These are phyloP conservation scores for Decapterus maruadsi DNA, from an alignment of 2,797 vertebrate genomes.

Conservation along the genomic window DNA sequence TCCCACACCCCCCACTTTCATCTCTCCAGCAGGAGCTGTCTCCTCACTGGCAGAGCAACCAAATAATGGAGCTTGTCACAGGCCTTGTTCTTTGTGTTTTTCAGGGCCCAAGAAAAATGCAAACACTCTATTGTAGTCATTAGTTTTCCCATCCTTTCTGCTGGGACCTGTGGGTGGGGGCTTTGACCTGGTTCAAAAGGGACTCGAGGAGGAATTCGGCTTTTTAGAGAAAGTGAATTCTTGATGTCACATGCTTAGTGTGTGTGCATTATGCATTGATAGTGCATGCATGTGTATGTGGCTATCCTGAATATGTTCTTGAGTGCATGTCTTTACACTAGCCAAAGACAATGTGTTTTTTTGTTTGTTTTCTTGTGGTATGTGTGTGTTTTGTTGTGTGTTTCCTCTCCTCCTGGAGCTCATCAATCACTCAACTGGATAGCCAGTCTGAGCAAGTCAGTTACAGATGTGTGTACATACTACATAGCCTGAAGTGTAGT, in stretches of 20 bases:
- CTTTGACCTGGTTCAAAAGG: conserved; percentile 92
- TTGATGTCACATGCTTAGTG: conserved; percentile 86
- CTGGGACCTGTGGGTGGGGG: conserved; percentile 87
- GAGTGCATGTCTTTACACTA: conserved; percentile 25
- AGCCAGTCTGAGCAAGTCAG: conserved; percentile 89
- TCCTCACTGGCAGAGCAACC: conserved; percentile 92
- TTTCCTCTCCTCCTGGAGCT: conserved; percentile 82
- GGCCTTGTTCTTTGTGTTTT: conserved; percentile 97
- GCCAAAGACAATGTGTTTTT: neutral
- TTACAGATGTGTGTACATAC: conserved; percentile 91
- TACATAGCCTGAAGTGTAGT: conserved; percentile 96
- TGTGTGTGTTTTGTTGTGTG: conserved; percentile 14
- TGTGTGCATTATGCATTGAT: conserved; percentile 83
- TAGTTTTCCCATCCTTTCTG: conserved; percentile 97
- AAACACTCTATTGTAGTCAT: conserved; percentile 98
- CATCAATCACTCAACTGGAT: conserved; percentile 91
- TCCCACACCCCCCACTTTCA: conserved; percentile 81
- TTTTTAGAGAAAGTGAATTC: conserved; percentile 90
- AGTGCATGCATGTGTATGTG: conserved; percentile 55
- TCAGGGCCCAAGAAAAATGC: conserved; percentile 92
- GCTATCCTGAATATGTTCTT: conserved; percentile 32
- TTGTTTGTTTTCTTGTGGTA: neutral
- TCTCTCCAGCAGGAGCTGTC: conserved; percentile 95
- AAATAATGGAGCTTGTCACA: conserved; percentile 99
- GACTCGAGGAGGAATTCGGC: conserved; percentile 89